Base-by-base conservation (phyloP, 2,797 vertebrate genomes). In the Dromococcyx pavoninus region DNA sequence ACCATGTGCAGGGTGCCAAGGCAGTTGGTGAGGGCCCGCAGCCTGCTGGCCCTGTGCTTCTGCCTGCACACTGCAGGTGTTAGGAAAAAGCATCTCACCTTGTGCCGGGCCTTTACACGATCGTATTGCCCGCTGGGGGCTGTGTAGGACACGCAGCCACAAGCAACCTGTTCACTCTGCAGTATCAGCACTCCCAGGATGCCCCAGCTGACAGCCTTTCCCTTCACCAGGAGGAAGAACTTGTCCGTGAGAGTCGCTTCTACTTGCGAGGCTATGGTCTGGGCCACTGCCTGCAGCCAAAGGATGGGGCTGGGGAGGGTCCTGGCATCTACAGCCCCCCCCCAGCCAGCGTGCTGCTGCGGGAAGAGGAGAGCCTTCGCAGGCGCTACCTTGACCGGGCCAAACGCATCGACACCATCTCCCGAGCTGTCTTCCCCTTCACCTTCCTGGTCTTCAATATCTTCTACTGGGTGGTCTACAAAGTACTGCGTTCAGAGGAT, bases 391-490 rank as follows among this genome's bases (percentile, higher is more conserved):
- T 98, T 56, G 98, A 99, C 96, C 97, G 97, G 46, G 99, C 99
- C 89, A 99, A 99, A 93, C 98, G 98, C 91, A 99, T 99, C 22
- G 99, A 99, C 96, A 99, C 99, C 94, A 96, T 99, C 95, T 99
- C 99, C 76, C 94, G 98, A 86, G 99, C 99, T 0, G 97, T 99
- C 92, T 99, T 99, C 92, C 99, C 99, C 51, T 97, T 99, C 96
- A 98, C 98, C 96, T 99, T 99, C 97, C 98, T 99, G 92, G 97
- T 99, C 94, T 99, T 99, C 97, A 99, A 99, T 91, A 97, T 99
- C 97, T 99, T 99, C 97, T 99, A 99, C 97, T 99, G 99, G 99
- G 91, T 99, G n/a, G 96, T 99, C 89, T 99, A 99, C 96, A 99
- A 99, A 98, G 99, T 99, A 94, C 98, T 99, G 96, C 97, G 97